Percentiles rank a stretch among this genome's conserved stretches.
phyloP scores from a whole-genome alignment of 2,888 invertebrate genomes.

The Apamea sordens region DNA sequence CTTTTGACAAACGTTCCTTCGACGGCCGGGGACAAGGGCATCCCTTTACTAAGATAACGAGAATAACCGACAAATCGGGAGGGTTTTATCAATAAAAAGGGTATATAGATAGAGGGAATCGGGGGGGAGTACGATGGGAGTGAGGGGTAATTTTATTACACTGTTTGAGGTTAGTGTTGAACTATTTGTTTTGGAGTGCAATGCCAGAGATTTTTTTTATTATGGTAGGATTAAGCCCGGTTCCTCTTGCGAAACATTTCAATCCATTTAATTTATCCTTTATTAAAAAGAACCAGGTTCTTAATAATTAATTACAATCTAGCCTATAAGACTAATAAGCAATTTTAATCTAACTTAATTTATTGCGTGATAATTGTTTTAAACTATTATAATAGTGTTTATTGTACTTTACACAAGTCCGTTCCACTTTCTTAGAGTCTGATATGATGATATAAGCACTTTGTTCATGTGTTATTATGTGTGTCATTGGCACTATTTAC shows the following conservation, averaged over 20 bases:
- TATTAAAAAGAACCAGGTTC: no score
- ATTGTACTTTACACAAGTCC: no score
- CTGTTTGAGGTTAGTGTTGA: neutral
- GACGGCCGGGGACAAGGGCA: constrained; percentile 31
- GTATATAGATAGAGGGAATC: constrained; percentile 1
- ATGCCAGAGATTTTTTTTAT: neutral
- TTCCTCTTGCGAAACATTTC: neutral
- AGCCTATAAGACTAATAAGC: no score
- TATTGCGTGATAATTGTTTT: no score
- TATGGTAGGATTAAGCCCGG: neutral
- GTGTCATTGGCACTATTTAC: no score
- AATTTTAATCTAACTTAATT: no score
- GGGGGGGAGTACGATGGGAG: neutral
- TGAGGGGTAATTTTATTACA: constrained; percentile 11
- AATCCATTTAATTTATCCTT: neutral
- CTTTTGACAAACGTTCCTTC: constrained; percentile 56
- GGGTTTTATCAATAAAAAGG: constrained; percentile 44
- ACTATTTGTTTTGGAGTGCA: neutral
- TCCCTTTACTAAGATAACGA: constrained; percentile 48
- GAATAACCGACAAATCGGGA: constrained; percentile 36
- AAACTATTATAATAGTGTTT: no score
- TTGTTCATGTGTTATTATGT: no score
- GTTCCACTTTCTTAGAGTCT: no score
- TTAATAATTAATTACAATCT: no score
- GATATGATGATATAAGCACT: no score